Evolutionary conservation across 2,113 vertebrate genomes (phyloP), one percentile per base, ranked within the genome.

Genomic region (Atlantisia rogersi): DNA sequence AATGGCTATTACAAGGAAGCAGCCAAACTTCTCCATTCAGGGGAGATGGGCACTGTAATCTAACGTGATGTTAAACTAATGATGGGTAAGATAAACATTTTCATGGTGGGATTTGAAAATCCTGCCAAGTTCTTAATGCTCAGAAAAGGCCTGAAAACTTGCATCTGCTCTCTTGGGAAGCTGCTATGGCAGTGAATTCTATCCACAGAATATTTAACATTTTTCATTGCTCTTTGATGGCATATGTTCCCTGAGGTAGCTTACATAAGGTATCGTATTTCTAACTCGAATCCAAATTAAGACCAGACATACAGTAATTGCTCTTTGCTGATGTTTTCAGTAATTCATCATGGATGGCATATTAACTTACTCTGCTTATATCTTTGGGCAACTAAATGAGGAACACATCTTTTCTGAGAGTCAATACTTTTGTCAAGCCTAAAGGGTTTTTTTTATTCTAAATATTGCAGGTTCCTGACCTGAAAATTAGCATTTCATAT

Each of bases 71-170:
- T 79, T 85, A 87, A 94, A 37, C 17, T 91, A 88, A 86, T 86
- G 89, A 82, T 88, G 59, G 50, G 53, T 62, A 94, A 88, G n/a
- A 86, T 55, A 77, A 88, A 25, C 25, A 52, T 65, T 89, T 37
- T 92, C 71, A 18, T 78, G 55, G 63, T 52, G 46, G 25, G 46
- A 46, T 80, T 35, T 53, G 37, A 92, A 94, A 94, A 76, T 37
- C 67, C 12, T 91, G 84, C 77, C 70, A 94, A 89, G 62, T 62
- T 58, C 50, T 79, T 89, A 87, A 91, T 77, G 78, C 69, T 89
- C 85, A 87, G 44, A 91, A 92, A 94, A 76, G 42, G 70, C 59
- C 75, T 82, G 40, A 85, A 91, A 95, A 85, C 93, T 92, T 95
- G 40, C 82, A 87, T 79, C 67, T 95, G 59, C 13, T 94, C 82